Evolutionary conservation across 2,797 vertebrate genomes (phyloP).

Genomic region (Anguilla marmorata): DNA sequence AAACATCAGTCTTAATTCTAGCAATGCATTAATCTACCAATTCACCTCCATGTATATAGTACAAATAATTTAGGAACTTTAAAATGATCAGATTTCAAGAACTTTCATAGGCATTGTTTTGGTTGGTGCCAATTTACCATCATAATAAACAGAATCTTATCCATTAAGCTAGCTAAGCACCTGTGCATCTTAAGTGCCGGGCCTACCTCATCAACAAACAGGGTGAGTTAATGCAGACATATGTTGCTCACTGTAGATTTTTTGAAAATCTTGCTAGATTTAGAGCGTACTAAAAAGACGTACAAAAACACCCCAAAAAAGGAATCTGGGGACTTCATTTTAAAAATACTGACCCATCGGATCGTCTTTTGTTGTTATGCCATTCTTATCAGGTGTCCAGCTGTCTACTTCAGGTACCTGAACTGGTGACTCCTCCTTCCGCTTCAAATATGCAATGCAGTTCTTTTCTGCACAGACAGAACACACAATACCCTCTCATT

Average conservation of each 20-base stretch:
- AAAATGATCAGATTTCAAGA: no score
- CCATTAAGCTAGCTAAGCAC: no score
- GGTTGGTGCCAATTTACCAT: no score
- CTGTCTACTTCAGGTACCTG: conserved; percentile 89
- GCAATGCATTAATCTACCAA: not conserved
- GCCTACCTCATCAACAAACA: not conserved
- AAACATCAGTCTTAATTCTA: not conserved
- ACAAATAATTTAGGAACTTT: not conserved
- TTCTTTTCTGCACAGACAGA: conserved; percentile 73
- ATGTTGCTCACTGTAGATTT: no score
- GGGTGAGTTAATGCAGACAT: not conserved
- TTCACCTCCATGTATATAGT: not conserved
- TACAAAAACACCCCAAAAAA: not conserved
- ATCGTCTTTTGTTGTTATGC: conserved; percentile 82
- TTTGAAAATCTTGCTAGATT: no score
- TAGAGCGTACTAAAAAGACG: no score
- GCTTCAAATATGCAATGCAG: conserved; percentile 76
- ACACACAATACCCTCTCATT: not conserved
- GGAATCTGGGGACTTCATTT: not conserved
- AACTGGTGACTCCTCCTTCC: conserved; percentile 73
- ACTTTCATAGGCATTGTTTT: no score
- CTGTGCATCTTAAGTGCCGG: no score
- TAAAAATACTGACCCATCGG: conserved; percentile 70
- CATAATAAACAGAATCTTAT: no score
- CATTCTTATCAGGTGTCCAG: conserved; percentile 69